Percentiles rank a stretch among this genome's conserved stretches.
phyloP scores from a whole-genome alignment of 2,888 invertebrate genomes.

The Merodon equestris region DNA sequence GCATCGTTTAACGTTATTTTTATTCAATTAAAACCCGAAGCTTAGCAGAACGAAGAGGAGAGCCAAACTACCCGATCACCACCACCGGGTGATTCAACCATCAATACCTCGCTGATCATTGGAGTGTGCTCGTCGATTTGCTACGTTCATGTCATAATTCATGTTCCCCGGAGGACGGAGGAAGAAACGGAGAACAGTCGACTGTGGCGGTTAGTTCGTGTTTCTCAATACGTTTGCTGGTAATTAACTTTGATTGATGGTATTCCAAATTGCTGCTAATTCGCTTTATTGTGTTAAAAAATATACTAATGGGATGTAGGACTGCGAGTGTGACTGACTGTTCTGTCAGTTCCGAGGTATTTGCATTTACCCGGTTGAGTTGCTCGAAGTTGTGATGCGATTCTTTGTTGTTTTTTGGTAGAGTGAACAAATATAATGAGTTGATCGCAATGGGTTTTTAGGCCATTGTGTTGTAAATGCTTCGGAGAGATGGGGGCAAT shows the following conservation, averaged over 20 bases:
- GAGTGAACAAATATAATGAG: conserved; percentile 22
- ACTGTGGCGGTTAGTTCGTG: background rate
- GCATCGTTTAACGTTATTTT: conserved; percentile 10
- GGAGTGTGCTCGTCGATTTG: background rate
- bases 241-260: conserved; percentile 59
- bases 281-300: conserved; percentile 23
- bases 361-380: conserved; percentile 41
- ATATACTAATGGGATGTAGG: background rate
- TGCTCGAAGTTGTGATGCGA: conserved; percentile 31
- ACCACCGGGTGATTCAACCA: background rate
- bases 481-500: background rate
- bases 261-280: conserved; percentile 46
- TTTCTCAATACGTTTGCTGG: conserved; percentile 1
- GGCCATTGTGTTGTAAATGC: conserved; percentile 30
- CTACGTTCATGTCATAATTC: conserved; percentile 15
- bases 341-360: conserved; percentile 29
- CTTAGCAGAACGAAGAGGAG: conserved; percentile 3
- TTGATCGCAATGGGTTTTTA: conserved; percentile 33
- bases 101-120: conserved; percentile 6
- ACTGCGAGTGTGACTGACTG: background rate
- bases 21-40: conserved; percentile 14
- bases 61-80: too few relatives aligned
- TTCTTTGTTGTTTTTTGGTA: conserved; percentile 12
- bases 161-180: background rate
- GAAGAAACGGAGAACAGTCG: background rate